phyloP scores from a whole-genome alignment of 2,113 vertebrate species.

The Erythrocebus patas region DNA sequence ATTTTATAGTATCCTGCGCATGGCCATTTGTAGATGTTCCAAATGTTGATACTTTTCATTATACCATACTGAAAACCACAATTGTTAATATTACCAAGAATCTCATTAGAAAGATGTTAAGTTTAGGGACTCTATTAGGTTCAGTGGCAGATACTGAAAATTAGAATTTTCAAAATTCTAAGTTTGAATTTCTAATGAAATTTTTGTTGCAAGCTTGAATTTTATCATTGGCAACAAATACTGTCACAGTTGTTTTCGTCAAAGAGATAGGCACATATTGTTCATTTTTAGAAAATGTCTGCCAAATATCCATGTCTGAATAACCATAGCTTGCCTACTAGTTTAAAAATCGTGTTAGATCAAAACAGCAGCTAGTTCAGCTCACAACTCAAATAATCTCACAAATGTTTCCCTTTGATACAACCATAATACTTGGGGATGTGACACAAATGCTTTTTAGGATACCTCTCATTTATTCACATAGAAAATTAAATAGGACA shows the following conservation, averaged over 20 bases:
- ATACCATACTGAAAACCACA: neutral
- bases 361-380: constrained; percentile 35
- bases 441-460: neutral
- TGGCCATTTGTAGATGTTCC: neutral
- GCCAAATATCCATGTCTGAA: neutral
- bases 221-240: neutral
- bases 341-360: constrained; percentile 31
- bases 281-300: constrained; percentile 20
- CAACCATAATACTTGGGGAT: neutral
- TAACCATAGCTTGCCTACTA: neutral
- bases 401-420: neutral
- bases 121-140: neutral
- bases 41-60: neutral
- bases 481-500: neutral
- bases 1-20: neutral
- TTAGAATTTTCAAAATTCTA: constrained; percentile 29
- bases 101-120: constrained; percentile 23
- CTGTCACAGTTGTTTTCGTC: neutral
- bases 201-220: constrained; percentile 20
- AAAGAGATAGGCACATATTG: neutral
- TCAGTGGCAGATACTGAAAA: neutral
- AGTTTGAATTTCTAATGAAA: neutral
- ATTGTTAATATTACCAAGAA: neutral
- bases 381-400: neutral
- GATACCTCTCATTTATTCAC: neutral